These are phyloP conservation scores for Lamprologus ornatipinnis DNA, from an alignment of 2,113 vertebrate genomes.

Conservation along the genomic window DNA sequence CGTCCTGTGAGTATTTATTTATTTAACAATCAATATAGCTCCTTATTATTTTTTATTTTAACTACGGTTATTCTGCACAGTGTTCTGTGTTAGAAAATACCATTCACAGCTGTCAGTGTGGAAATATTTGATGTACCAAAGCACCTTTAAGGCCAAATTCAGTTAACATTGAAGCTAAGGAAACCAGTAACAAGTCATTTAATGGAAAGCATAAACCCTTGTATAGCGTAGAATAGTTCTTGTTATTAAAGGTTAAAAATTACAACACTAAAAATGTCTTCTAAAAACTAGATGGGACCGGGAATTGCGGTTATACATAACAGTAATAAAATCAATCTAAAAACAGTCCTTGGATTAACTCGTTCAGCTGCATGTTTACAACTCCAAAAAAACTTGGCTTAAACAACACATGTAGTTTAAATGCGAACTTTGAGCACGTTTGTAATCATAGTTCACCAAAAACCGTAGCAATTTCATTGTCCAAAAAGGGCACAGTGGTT, in stretches of 20 bases:
- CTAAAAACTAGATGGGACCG: neutral
- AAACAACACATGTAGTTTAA: neutral
- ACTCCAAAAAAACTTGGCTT: neutral
- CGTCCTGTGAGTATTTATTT: conserved; percentile 68
- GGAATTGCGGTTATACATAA: neutral
- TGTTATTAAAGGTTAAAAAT: neutral
- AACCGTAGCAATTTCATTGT: neutral
- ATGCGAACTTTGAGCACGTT: neutral
- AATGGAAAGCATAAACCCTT: neutral
- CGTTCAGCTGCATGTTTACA: neutral
- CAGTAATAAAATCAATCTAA: neutral
- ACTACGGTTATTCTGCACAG: neutral
- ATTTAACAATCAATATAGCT: neutral
- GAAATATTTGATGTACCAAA: neutral
- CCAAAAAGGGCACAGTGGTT: neutral
- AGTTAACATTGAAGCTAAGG: neutral
- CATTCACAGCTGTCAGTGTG: neutral
- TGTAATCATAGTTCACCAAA: neutral
- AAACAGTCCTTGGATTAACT: neutral
- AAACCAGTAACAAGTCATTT: neutral
- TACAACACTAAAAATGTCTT: neutral
- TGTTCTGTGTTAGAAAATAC: neutral
- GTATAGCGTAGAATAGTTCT: neutral
- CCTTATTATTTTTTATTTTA: neutral
- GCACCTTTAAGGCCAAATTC: neutral